Conservation (phyloP, 2,113 vertebrate species). For the Cepphus grylle region DNA sequence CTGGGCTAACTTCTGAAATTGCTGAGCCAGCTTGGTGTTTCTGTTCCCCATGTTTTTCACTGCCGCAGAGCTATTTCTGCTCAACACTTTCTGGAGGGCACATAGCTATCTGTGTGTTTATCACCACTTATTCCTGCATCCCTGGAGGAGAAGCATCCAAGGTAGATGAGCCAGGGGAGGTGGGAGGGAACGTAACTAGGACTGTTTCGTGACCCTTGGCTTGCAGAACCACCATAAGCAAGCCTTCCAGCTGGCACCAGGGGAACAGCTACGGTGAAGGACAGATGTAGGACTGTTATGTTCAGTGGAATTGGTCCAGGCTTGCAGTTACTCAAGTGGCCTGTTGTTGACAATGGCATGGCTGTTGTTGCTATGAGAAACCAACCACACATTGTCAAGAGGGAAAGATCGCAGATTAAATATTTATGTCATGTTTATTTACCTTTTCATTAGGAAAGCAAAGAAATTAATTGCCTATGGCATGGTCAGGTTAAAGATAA, state of each 20-base stretch:
- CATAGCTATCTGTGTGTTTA: neutral
- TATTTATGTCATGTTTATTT: conserved; percentile 19
- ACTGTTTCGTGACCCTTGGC: neutral
- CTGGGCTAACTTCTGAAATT: neutral
- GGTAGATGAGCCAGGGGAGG: neutral
- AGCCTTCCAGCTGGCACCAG: neutral
- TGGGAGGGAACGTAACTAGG: neutral
- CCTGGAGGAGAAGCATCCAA: neutral
- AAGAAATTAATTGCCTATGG: neutral
- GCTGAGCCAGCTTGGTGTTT: neutral
- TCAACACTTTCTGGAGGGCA: neutral
- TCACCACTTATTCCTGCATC: neutral
- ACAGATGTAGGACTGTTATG: neutral
- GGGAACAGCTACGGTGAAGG: neutral
- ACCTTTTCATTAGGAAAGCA: conserved; percentile 1
- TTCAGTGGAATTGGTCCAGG: neutral
- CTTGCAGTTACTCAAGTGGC: neutral
- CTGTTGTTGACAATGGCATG: neutral
- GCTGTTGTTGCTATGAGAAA: conserved; percentile 37
- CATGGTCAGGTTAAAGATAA: neutral
- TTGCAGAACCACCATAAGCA: neutral
- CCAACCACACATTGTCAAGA: neutral
- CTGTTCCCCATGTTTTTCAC: neutral
- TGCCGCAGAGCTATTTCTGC: neutral
- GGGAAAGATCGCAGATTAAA: neutral